phyloP scores from a whole-genome alignment of 2,797 vertebrate species.

The Furcifer pardalis region DNA sequence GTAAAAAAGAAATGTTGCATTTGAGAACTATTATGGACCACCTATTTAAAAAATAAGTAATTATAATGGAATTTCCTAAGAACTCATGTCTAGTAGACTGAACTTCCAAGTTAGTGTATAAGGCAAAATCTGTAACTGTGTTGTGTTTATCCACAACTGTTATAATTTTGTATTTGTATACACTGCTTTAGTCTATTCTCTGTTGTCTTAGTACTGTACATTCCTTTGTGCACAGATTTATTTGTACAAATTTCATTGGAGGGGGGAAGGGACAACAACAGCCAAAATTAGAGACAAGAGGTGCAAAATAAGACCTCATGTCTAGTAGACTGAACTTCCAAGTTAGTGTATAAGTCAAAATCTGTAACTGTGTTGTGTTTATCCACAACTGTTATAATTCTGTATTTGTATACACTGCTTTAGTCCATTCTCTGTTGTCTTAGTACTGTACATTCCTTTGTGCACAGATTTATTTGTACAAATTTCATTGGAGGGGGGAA shows the following conservation, averaged over 20 bases:
- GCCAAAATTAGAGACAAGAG: too few species aligned
- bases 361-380: background rate
- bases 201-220: background rate
- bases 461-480: background rate
- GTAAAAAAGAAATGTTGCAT: slow-evolving; percentile 1
- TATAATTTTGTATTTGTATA: background rate
- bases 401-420: background rate
- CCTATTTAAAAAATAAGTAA: slow-evolving; percentile 23
- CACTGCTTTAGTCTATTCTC: background rate
- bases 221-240: background rate
- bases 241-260: background rate
- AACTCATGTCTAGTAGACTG: background rate
- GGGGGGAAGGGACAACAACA: too few species aligned
- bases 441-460: background rate
- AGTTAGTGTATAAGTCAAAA: background rate
- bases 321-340: background rate
- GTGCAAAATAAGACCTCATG: background rate
- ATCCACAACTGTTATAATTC: background rate
- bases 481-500: background rate
- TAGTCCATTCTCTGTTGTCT: background rate
- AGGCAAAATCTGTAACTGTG: background rate
- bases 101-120: background rate
- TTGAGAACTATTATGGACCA: background rate
- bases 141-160: background rate
- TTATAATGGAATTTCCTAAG: background rate